Evolutionary conservation across 1,140 invertebrate genomes (phyloP).

Genomic region (Tetramorium parvispinum): DNA sequence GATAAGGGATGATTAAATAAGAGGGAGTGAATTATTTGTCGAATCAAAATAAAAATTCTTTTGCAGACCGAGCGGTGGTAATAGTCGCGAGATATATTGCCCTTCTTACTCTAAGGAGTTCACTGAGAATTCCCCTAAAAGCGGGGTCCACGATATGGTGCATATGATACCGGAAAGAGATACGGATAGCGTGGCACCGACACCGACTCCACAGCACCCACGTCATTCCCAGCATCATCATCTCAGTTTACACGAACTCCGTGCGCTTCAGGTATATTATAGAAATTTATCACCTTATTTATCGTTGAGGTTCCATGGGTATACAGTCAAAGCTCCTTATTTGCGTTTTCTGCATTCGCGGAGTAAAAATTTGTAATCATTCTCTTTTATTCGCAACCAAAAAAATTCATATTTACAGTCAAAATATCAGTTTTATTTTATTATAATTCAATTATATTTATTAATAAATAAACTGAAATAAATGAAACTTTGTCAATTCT

Average conservation of each 20-base stretch:
- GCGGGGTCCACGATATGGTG: conserved; percentile 83
- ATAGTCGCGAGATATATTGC: conserved; percentile 82
- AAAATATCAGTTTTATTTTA: too few species aligned
- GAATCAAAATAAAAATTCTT: conserved; percentile 50
- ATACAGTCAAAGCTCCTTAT: too few species aligned
- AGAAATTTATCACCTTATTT: not conserved
- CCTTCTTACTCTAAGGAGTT: conserved; percentile 83
- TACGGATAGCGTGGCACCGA: conserved; percentile 85
- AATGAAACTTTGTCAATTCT: too few species aligned
- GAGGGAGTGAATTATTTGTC: not conserved
- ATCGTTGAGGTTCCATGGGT: too few species aligned
- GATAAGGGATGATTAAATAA: not conserved
- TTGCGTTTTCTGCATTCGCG: too few species aligned
- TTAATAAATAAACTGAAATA: too few species aligned
- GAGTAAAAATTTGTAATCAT: too few species aligned
- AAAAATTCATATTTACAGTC: too few species aligned
- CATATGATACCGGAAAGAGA: conserved; percentile 88
- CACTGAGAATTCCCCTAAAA: conserved; percentile 79
- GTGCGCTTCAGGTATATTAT: conserved; percentile 87
- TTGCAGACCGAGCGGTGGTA: conserved; percentile 80
- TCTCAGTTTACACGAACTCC: conserved; percentile 88
- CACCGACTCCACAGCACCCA: conserved; percentile 83
- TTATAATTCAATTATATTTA: too few species aligned
- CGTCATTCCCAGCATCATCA: conserved; percentile 85
- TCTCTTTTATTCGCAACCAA: too few species aligned